Conservation (phyloP, 2,797 vertebrate genomes). For the Sebastes matsubarae region DNA sequence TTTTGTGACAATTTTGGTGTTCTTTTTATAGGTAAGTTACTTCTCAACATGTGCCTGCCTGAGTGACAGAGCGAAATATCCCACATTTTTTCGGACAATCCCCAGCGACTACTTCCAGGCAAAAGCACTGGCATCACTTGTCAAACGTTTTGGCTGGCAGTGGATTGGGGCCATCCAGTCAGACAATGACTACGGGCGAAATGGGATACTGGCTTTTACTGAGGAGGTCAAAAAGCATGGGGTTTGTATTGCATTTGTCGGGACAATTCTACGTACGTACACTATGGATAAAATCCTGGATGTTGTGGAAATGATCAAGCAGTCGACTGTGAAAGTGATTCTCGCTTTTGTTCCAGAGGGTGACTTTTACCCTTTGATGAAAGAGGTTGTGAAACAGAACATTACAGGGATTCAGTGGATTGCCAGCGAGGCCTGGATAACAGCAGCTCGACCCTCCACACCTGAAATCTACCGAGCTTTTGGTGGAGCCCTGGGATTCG, state of each 20-base stretch:
- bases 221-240: slow-evolving; percentile 77
- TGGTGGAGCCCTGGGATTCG: slow-evolving; percentile 81
- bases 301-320: slow-evolving; percentile 77
- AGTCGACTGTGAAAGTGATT: slow-evolving; percentile 80
- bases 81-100: slow-evolving; percentile 84
- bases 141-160: slow-evolving; percentile 81
- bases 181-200: slow-evolving; percentile 82
- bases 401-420: slow-evolving; percentile 86
- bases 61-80: slow-evolving; percentile 81
- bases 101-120: slow-evolving; percentile 84
- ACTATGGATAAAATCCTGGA: slow-evolving; percentile 67
- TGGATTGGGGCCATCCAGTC: slow-evolving; percentile 84
- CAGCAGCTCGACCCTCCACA: slow-evolving; percentile 75
- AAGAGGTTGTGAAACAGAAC: slow-evolving; percentile 80
- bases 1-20: neutral
- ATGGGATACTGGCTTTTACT: slow-evolving; percentile 77
- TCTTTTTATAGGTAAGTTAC: slow-evolving; percentile 81
- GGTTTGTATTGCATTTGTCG: slow-evolving; percentile 82
- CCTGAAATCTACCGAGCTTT: slow-evolving; percentile 77
- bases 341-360: slow-evolving; percentile 80
- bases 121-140: slow-evolving; percentile 81
- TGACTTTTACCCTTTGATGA: slow-evolving; percentile 81
- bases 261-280: slow-evolving; percentile 74
- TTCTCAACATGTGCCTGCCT: slow-evolving; percentile 86
- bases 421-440: slow-evolving; percentile 85